Evolutionary conservation across 2,888 invertebrate species (phyloP), one percentile per base, ranked within the genome.

Genomic region (Hydraecia micacea): DNA sequence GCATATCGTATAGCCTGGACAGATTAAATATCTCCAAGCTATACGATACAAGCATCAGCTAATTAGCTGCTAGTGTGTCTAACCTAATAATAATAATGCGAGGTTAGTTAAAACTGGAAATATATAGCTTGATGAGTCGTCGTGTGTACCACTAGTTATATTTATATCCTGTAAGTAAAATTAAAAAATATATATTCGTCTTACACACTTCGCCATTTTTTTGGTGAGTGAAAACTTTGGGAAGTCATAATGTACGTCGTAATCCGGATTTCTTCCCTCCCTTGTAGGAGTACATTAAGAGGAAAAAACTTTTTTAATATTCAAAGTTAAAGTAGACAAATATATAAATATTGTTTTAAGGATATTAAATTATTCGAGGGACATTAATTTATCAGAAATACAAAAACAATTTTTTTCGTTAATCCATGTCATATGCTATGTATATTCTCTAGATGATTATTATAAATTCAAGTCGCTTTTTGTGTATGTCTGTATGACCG

Each of bases 241-340:
- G 72, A 81, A 79, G 68, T 68, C 79, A 58, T 79, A 68, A 79
- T 60, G 63, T 79, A 69, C 60, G 68, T 28, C 36, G 68, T 84
- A 73, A 84, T 84, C 84, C 80, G 84, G 25, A 68, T 69, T 60
- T 58, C 1, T 70, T 83, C 46, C 49, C 42, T 84, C 52, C 28
- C 42, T 70, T 18, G 15, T 15, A 39, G 15, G 18, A 46, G 52
- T 68, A 84, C 9, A 69, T 63, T 72, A 69, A 52, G 28, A 84
- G 80, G 58, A n/a, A 79, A 78, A 6, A 84, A 79, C 58, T 60
- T 81, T 84, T 81, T 79, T 79, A 84, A 79, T 78, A 72, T 72
- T n/a, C 42, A 60, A 78, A 72, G 52, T 58, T 49, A 42, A 42
- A 52, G 25, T 32, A 28, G 32, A 71, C 67, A 79, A 52, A 66